phyloP scores from a whole-genome alignment of 2,113 vertebrate genomes.

The Corynorhinus townsendii region DNA sequence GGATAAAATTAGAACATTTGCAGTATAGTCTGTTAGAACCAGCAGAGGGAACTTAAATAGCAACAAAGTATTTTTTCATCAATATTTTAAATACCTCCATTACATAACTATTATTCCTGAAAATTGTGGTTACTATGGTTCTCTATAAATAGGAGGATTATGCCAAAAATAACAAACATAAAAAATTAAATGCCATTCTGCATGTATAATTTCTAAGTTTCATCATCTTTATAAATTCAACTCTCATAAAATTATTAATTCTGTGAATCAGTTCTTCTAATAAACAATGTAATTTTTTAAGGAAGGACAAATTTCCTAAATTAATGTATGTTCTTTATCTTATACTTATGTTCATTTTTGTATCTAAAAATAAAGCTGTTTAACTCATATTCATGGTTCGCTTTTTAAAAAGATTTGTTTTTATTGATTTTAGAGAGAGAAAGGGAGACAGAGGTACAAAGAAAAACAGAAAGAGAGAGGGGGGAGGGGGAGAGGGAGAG shows the following conservation, averaged over 20 bases:
- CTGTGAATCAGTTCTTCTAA: background rate
- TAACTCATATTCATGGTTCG: background rate
- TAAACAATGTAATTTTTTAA: background rate
- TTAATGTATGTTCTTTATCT: background rate
- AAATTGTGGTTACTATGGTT: background rate
- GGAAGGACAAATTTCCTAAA: background rate
- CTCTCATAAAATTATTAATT: background rate
- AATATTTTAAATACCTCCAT: background rate
- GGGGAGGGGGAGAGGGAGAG: too few relatives aligned
- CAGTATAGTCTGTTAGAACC: background rate
- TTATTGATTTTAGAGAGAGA: too few relatives aligned
- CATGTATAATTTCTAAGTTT: background rate
- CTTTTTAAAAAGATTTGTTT: too few relatives aligned
- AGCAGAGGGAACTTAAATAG: background rate
- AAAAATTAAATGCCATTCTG: background rate
- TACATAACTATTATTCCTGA: background rate
- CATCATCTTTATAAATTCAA: background rate
- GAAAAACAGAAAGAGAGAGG: too few relatives aligned
- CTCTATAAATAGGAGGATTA: background rate
- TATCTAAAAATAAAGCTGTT: background rate
- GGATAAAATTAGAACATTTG: background rate
- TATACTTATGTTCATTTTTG: background rate
- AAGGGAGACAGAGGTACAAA: too few relatives aligned
- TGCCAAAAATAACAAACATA: background rate
- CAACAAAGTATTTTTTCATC: background rate